Conservation (phyloP, 2,888 invertebrate species). For the Anthrax anthrax region DNA sequence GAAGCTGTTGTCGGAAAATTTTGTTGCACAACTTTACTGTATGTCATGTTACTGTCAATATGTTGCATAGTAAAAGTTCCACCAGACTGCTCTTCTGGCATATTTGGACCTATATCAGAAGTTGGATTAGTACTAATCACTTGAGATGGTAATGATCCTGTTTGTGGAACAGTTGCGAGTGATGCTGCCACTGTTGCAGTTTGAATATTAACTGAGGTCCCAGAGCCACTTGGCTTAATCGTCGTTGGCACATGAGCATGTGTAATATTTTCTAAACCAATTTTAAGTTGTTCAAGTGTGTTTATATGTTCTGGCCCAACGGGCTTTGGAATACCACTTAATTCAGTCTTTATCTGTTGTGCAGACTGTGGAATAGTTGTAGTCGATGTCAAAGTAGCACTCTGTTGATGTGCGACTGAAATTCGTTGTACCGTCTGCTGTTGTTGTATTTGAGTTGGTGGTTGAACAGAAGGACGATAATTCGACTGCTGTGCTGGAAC, state of each 20-base stretch:
- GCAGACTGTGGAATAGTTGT: neutral
- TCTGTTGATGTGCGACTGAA: constrained; percentile 3
- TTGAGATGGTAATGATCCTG: neutral
- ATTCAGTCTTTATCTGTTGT: neutral
- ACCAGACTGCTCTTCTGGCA: neutral
- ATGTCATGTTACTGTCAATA: constrained; percentile 14
- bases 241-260: constrained; percentile 34
- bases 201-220: neutral
- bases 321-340: constrained; percentile 5
- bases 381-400: neutral
- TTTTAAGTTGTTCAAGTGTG: constrained; percentile 42
- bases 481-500: neutral
- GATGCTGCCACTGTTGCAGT: neutral
- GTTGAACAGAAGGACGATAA: neutral
- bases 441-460: neutral
- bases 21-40: constrained; percentile 14
- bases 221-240: constrained; percentile 7
- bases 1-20: neutral
- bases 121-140: constrained; percentile 8
- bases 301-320: constrained; percentile 37
- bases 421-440: constrained; percentile 1
- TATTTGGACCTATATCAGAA: constrained; percentile 6
- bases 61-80: neutral
- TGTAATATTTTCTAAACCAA: constrained; percentile 42
- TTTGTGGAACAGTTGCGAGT: constrained; percentile 5